Evolutionary conservation across 2,888 invertebrate genomes (phyloP).

Genomic region (Nomada ruficornis): DNA sequence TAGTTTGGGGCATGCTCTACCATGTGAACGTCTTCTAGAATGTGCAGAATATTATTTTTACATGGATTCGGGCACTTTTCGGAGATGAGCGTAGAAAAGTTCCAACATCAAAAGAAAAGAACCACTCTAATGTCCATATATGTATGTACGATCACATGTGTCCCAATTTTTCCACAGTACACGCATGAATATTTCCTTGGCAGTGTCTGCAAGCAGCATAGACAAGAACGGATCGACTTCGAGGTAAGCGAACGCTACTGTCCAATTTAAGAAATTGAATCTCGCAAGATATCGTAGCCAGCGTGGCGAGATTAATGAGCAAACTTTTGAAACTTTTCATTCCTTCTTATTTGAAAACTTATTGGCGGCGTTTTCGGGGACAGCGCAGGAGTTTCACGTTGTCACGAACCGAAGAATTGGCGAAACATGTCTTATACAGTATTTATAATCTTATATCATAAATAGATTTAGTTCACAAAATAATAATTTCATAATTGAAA

Average conservation of each 20-base stretch:
- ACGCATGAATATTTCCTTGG: constrained; percentile 23
- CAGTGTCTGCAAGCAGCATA: constrained; percentile 4
- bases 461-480: no score
- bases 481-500: no score
- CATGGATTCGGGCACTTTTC: no score
- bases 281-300: constrained; percentile 39
- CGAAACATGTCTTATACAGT: background rate
- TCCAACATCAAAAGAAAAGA: no score
- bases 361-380: constrained; percentile 38
- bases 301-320: constrained; percentile 53
- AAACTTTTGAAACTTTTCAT: constrained; percentile 40
- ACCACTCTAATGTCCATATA: background rate
- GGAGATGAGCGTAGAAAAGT: no score
- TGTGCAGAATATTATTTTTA: no score
- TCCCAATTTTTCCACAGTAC: constrained; percentile 5
- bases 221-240: constrained; percentile 13
- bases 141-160: background rate
- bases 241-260: constrained; percentile 48
- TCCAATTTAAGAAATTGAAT: constrained; percentile 53
- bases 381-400: no score
- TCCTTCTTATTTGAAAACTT: constrained; percentile 28
- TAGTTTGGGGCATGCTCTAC: no score
- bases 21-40: no score
- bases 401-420: constrained; percentile 13
- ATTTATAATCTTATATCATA: no score